phyloP scores from a whole-genome alignment of 2,888 invertebrate genomes.

The Boloria euphrosyne region DNA sequence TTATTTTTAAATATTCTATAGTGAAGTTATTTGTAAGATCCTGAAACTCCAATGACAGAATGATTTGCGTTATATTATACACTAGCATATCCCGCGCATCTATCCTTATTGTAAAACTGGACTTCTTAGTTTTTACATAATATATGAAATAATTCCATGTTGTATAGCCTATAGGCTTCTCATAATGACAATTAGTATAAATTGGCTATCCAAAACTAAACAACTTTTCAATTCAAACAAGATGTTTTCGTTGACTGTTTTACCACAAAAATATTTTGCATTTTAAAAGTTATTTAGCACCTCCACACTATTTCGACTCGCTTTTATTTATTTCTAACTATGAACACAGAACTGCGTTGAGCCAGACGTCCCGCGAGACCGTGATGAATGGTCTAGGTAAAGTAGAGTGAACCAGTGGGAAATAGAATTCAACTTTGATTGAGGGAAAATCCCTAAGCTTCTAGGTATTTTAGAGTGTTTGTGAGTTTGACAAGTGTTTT shows the following conservation, averaged over 20 bases:
- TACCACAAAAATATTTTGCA: slow-evolving; percentile 16
- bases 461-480: not conserved
- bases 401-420: slow-evolving; percentile 1
- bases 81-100: too few relatives aligned
- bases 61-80: too few relatives aligned
- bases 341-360: not conserved
- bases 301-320: not conserved
- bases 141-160: too few relatives aligned
- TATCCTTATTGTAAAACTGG: too few relatives aligned
- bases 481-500: not conserved
- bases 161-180: too few relatives aligned
- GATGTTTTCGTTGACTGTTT: slow-evolving; percentile 10
- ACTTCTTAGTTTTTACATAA: too few relatives aligned
- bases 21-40: too few relatives aligned
- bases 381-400: slow-evolving; percentile 8
- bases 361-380: slow-evolving; percentile 11
- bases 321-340: slow-evolving; percentile 6
- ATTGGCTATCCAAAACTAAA: too few relatives aligned
- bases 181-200: too few relatives aligned
- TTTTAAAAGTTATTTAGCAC: slow-evolving; percentile 12
- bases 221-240: too few relatives aligned
- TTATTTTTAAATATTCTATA: too few relatives aligned
- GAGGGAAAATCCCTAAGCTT: not conserved
- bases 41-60: too few relatives aligned
- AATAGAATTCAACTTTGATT: slow-evolving; percentile 9